Evolutionary conservation across 2,113 vertebrate species (phyloP), one percentile per base, ranked within the genome.

Genomic region (Chaetura pelagica): DNA sequence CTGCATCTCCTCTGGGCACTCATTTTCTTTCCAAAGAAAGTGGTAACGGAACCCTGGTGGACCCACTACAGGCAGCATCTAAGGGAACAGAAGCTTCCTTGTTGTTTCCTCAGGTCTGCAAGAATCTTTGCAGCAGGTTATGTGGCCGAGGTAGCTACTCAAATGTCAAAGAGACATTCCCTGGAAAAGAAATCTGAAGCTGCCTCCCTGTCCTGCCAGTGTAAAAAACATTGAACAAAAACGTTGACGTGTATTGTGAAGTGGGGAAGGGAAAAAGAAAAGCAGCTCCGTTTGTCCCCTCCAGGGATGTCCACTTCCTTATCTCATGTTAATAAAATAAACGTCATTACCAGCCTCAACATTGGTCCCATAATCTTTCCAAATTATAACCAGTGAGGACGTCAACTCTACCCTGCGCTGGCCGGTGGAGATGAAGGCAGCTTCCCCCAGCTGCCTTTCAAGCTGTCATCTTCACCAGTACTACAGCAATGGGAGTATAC

Each of bases 171-270:
- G 38, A 67, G 26, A 71, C 21, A 4, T 57, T 69, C 48, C 30
- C 58, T 92, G 83, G 59, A 93, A 92, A 90, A 83, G 59, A 93
- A 77, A 95, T 58, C 63, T 62, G 64, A 85, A 80, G 57, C 61
- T 67, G 79, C 18, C 55, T 84, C 29, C 42, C 29, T 57, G 87
- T 38, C 16, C 16, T 3, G 0, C 8, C 1, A 67, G 74, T 68
- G 59, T 40, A 71, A 88, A 95, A 93, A 83, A 30, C 35, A 59
- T 38, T 80, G 59, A 63, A 71, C 21, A 34, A 59, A 77, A 85
- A 82, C 68, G 75, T 9, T 20, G 12, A 94, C 82, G 18, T 34
- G 20, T 69, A 80, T 74, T 40, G 67, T 1, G 0, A 38, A 54
- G 29, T 12, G 34, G 54, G 46, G 57, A 90, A 73, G 15, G 11